Conservation (phyloP, 2,113 vertebrate genomes). For the Brachyistius frenatus region DNA sequence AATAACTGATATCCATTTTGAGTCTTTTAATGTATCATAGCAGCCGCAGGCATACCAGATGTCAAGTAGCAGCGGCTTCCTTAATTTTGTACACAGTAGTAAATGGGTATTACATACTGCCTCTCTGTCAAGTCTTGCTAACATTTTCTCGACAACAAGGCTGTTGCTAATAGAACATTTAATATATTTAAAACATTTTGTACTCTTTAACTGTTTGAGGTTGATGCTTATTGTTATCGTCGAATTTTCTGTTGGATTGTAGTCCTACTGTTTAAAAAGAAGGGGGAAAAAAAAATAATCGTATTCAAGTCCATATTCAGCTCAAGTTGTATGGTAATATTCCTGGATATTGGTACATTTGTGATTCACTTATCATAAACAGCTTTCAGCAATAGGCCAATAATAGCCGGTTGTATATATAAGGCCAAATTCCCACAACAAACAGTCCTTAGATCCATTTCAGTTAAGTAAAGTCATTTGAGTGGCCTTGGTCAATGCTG, state of each 20-base stretch:
- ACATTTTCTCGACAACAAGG: constrained; percentile 71
- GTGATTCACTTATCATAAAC: constrained; percentile 59
- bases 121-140: constrained; percentile 71
- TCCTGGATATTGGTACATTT: constrained; percentile 55
- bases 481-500: constrained; percentile 74
- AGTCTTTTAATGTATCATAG: constrained; percentile 55
- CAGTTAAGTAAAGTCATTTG: constrained; percentile 56
- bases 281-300: constrained; percentile 30
- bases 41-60: constrained; percentile 36
- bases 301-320: constrained; percentile 57
- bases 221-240: constrained; percentile 68
- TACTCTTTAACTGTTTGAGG: constrained; percentile 74
- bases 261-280: constrained; percentile 53
- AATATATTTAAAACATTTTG: constrained; percentile 83
- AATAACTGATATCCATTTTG: constrained; percentile 37
- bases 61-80: constrained; percentile 36
- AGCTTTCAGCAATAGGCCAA: constrained; percentile 36
- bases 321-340: constrained; percentile 57
- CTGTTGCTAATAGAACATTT: constrained; percentile 83
- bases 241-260: constrained; percentile 61
- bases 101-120: constrained; percentile 48
- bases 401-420: constrained; percentile 49
- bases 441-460: constrained; percentile 49
- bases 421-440: constrained; percentile 31
- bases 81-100: constrained; percentile 54